Evolutionary conservation across 2,797 vertebrate genomes (phyloP).

Genomic region (Darevskia mixta): DNA sequence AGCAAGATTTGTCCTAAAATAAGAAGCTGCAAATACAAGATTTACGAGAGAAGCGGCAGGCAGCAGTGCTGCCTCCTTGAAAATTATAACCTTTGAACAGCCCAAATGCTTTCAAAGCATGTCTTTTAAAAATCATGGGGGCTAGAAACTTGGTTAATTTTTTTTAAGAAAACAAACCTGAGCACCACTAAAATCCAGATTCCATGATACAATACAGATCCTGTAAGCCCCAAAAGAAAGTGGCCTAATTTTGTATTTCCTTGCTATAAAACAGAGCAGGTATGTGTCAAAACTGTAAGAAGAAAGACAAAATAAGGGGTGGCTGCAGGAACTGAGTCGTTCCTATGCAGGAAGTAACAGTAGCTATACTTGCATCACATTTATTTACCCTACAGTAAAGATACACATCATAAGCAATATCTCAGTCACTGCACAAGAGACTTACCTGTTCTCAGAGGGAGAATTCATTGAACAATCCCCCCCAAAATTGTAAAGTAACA

Average conservation of each 20-base stretch:
- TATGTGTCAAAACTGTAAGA: conserved; percentile 33
- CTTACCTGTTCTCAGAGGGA: not conserved
- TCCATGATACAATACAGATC: not conserved
- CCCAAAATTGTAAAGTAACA: not conserved
- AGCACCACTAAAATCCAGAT: not conserved
- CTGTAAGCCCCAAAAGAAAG: conserved; percentile 53
- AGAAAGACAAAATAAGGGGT: conserved; percentile 30
- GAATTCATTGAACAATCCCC: not conserved
- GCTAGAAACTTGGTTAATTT: not conserved
- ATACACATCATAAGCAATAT: not conserved
- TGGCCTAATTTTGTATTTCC: conserved; percentile 9
- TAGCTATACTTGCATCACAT: not conserved
- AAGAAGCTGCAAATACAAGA: not conserved
- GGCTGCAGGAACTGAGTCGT: not conserved
- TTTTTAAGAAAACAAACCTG: not conserved
- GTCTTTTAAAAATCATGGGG: not conserved
- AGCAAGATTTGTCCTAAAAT: not conserved
- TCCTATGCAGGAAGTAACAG: not conserved
- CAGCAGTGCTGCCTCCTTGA: not conserved
- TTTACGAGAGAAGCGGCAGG: not conserved
- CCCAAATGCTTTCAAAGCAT: not conserved
- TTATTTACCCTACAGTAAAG: not conserved
- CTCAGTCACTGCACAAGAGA: not conserved
- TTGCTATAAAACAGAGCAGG: conserved; percentile 34
- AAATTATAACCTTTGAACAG: not conserved